A percentile compares a stretch with the other conserved stretches of the same genome.
Evolutionary conservation across 1,140 invertebrate species (phyloP).

Genomic region (Drosophila repleta): DNA sequence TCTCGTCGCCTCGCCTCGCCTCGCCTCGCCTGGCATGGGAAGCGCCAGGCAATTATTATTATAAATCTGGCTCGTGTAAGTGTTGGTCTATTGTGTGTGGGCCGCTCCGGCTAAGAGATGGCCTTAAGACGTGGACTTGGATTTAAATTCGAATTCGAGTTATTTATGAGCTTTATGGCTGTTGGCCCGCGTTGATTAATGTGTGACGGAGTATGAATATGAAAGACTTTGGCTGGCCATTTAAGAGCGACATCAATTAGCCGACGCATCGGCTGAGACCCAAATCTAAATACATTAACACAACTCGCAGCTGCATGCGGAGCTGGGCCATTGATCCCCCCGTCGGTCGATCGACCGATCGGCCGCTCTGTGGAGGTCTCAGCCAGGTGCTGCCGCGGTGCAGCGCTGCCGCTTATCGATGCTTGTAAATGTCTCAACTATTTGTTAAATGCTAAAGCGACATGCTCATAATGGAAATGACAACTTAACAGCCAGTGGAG

Average conservation of each 20-base stretch:
- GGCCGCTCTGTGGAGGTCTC: not conserved
- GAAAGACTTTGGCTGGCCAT: constrained; percentile 63
- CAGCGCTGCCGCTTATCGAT: constrained; percentile 51
- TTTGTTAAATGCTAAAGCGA: constrained; percentile 84
- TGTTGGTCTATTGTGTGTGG: constrained; percentile 43
- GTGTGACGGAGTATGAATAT: constrained; percentile 69
- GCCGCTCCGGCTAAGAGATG: constrained; percentile 29
- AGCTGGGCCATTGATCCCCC: constrained; percentile 29
- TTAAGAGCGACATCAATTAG: constrained; percentile 76
- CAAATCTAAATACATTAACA: constrained; percentile 74
- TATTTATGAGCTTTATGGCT: constrained; percentile 71
- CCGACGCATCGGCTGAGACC: constrained; percentile 29
- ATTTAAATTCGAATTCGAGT: constrained; percentile 15
- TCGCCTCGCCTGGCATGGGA: constrained; percentile 73
- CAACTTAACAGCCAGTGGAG: constrained; percentile 71
- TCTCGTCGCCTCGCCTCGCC: no score
- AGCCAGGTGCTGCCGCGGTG: constrained; percentile 1
- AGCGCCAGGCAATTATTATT: constrained; percentile 68
- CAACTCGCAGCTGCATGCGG: constrained; percentile 64
- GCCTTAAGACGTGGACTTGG: constrained; percentile 15
- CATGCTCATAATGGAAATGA: constrained; percentile 83
- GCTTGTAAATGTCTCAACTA: constrained; percentile 84
- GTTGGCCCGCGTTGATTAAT: constrained; percentile 64
- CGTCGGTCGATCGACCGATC: not conserved
- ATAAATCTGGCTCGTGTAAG: constrained; percentile 29